phyloP scores from a whole-genome alignment of 1,140 invertebrate species.

The Meloidogyne floridensis region DNA sequence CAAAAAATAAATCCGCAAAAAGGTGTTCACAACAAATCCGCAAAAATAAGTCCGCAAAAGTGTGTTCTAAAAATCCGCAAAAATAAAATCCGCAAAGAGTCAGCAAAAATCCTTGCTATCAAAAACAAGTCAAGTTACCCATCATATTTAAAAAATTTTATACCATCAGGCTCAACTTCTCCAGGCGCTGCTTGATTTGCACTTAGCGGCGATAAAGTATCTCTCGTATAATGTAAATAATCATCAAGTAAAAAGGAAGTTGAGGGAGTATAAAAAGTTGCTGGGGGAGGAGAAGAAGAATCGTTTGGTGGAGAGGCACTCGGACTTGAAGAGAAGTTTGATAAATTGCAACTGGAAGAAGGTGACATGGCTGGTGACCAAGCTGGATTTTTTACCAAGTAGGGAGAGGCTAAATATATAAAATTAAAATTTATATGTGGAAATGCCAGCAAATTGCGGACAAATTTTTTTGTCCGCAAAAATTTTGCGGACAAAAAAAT shows the following conservation, averaged over 20 bases:
- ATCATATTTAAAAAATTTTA: not conserved
- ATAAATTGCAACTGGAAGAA: not conserved
- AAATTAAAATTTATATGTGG: not conserved
- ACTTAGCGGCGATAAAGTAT: not conserved
- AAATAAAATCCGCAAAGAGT: too few relatives aligned
- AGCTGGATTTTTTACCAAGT: not conserved
- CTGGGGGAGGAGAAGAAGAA: not conserved
- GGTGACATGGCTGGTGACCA: not conserved
- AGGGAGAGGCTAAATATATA: not conserved
- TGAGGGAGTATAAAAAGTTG: not conserved
- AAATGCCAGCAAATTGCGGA: too few relatives aligned
- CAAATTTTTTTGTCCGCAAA: too few relatives aligned
- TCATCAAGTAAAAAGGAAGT: slow-evolving; percentile 15
- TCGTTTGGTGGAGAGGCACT: not conserved
- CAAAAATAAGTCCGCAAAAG: too few relatives aligned
- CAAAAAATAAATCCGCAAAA: too few relatives aligned
- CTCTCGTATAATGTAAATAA: not conserved
- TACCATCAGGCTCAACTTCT: not conserved
- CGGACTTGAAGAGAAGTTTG: not conserved
- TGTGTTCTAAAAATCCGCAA: too few relatives aligned
- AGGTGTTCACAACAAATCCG: too few relatives aligned
- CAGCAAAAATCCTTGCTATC: too few relatives aligned
- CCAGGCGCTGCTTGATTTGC: not conserved
- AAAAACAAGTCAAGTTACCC: too few relatives aligned
- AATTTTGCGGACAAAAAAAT: too few relatives aligned